phyloP scores from a whole-genome alignment of 2,888 invertebrate genomes.

The Dynastes hyllus region DNA sequence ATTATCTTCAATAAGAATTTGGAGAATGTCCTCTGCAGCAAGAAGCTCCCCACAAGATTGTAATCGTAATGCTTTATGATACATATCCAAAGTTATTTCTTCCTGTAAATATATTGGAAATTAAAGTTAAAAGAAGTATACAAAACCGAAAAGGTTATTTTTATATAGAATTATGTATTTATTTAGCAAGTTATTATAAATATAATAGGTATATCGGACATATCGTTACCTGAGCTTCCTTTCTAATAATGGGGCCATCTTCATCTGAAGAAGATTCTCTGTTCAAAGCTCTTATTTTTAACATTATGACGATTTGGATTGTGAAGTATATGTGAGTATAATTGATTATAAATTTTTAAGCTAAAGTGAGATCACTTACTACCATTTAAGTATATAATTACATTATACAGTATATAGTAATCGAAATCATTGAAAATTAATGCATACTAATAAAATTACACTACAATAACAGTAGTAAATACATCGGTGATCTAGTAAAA shows the following conservation, averaged over 20 bases:
- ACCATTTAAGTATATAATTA: no score
- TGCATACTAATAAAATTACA: no score
- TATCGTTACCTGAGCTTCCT: slow-evolving; percentile 74
- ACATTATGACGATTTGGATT: slow-evolving; percentile 61
- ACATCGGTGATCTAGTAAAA: no score
- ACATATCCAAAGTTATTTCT: slow-evolving; percentile 86
- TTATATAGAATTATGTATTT: no score
- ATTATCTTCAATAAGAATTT: slow-evolving; percentile 77
- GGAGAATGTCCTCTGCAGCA: slow-evolving; percentile 81
- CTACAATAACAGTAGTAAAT: no score
- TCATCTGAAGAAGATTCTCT: slow-evolving; percentile 73
- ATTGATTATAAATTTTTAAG: background rate
- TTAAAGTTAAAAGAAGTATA: slow-evolving; percentile 14
- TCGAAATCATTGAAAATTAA: no score
- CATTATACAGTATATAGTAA: no score
- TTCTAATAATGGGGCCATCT: slow-evolving; percentile 74
- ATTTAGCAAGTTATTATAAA: background rate
- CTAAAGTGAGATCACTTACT: background rate
- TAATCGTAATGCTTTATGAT: slow-evolving; percentile 83
- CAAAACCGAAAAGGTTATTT: background rate
- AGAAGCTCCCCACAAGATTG: slow-evolving; percentile 78
- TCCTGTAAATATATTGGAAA: slow-evolving; percentile 71
- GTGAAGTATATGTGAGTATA: background rate
- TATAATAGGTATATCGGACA: background rate
- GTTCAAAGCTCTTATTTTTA: slow-evolving; percentile 76